Evolutionary conservation across 23 tunicate species (phyloP), one percentile per base, ranked within the genome.

Genomic region (Trididemnum nubilum): DNA sequence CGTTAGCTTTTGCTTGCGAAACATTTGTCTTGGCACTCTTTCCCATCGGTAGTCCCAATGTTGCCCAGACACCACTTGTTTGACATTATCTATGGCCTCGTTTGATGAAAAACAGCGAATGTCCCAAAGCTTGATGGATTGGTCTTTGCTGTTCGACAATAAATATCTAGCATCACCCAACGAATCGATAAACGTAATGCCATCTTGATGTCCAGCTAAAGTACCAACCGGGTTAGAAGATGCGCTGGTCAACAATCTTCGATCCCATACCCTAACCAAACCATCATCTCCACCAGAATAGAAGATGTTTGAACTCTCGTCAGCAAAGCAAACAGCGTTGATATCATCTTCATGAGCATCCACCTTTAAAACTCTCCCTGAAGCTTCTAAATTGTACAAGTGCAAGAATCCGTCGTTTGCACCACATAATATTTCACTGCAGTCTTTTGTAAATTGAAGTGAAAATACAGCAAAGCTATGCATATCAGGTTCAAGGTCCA

Each of bases 251-350:
- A 89, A 67, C 30, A 44, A 44, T 38, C 94, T 63, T 0, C 94
- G 79, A 61, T 89, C 94, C 94, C 94, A 89, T n/a, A 89, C 94
- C 32, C 83, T 89, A 0, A 89, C 79, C 75, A 89, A 64, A 38
- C 94, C 94, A 78, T 89, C 94, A 79, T 89, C 94, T 2, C 94
- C 88, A 39, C 94, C 94, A 32, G 94, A 89, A 72, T 83, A 89
- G 12, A 89, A 32, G 54, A 89, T 89, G 25, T 89, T 88, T 19
- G 94, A 89, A 9, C 83, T 28, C 23, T 83, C 63, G 60, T 89
- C 94, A 18, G 94, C 94, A 83, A 78, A 89, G 31, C 94, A 82
- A 15, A 89, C 64, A 7, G 94, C 94, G 79, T 89, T 89, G 7
- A 89, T 40, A 61, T 89, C 94, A 83, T 89, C 94, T 83, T 89